phyloP scores from a whole-genome alignment of 2,888 invertebrate species.

The Temnothorax ravouxi region DNA sequence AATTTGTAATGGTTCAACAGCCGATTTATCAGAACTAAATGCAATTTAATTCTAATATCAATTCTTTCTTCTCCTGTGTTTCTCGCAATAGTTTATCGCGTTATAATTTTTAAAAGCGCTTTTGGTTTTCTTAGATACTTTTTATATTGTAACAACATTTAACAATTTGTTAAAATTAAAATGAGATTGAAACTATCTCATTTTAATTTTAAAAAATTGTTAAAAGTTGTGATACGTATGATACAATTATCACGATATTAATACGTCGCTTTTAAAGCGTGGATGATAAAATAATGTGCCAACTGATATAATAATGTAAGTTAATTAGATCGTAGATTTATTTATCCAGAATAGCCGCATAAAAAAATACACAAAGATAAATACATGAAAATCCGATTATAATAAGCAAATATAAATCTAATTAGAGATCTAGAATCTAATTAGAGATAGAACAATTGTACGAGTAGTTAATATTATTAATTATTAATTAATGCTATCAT shows the following conservation, averaged over 20 bases:
- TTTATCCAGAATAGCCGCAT: neutral
- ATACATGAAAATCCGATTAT: slow-evolving; percentile 1
- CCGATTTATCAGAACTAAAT: slow-evolving; percentile 3
- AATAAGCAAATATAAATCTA: neutral
- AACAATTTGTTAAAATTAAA: too few species aligned
- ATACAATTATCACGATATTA: slow-evolving; percentile 21
- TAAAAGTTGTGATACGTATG: slow-evolving; percentile 24
- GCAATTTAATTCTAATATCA: neutral
- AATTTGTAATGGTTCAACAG: neutral
- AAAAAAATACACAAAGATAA: slow-evolving; percentile 7
- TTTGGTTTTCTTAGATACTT: neutral
- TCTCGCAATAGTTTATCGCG: neutral
- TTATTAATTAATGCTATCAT: slow-evolving; percentile 12
- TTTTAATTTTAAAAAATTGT: slow-evolving; percentile 18
- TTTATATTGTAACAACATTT: neutral
- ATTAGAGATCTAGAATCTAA: slow-evolving; percentile 21
- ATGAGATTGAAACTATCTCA: too few species aligned
- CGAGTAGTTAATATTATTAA: slow-evolving; percentile 5
- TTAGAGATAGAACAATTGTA: slow-evolving; percentile 12
- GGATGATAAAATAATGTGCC: slow-evolving; percentile 36
- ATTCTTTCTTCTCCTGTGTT: neutral
- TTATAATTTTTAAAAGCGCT: neutral
- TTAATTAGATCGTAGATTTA: slow-evolving; percentile 17
- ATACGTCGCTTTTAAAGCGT: neutral
- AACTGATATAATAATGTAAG: slow-evolving; percentile 30